Percentiles rank a stretch among this genome's conserved stretches.
Conservation (phyloP, 2,797 vertebrate genomes). For the Luscinia megarhynchos region DNA sequence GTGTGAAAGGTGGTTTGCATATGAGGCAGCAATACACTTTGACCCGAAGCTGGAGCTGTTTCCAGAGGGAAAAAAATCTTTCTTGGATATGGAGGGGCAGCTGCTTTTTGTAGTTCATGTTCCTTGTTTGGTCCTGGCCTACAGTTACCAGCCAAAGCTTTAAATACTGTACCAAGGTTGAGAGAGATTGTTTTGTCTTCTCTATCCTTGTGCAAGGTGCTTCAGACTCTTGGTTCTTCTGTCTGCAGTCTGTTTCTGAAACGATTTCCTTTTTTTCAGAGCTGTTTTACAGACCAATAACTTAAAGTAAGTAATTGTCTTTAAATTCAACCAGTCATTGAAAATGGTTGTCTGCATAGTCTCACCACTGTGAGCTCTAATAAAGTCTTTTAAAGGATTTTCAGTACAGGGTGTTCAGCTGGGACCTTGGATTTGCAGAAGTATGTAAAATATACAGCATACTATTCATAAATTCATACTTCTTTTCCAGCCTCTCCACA, state of each 20-base stretch:
- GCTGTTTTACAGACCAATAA: constrained; percentile 21
- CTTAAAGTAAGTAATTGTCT: neutral
- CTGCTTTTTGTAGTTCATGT: neutral
- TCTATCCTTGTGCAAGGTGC: neutral
- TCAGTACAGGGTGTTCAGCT: neutral
- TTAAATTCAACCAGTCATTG: neutral
- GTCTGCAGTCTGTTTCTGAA: neutral
- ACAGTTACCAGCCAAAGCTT: neutral
- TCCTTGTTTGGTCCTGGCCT: neutral
- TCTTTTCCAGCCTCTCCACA: neutral
- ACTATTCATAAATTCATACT: neutral
- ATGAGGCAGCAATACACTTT: neutral
- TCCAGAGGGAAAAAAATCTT: neutral
- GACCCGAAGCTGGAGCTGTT: neutral
- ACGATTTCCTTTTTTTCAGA: neutral
- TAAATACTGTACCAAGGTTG: neutral
- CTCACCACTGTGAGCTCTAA: neutral
- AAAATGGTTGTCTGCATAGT: neutral
- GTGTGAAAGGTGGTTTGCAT: neutral
- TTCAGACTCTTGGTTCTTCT: neutral
- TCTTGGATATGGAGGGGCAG: neutral
- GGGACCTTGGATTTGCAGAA: neutral
- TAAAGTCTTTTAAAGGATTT: constrained; percentile 5
- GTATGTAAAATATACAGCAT: neutral
- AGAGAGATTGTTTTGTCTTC: neutral